These are phyloP conservation scores for Arrhamphus sclerolepis DNA, from an alignment of 2,797 vertebrate species.

Conservation along the genomic window DNA sequence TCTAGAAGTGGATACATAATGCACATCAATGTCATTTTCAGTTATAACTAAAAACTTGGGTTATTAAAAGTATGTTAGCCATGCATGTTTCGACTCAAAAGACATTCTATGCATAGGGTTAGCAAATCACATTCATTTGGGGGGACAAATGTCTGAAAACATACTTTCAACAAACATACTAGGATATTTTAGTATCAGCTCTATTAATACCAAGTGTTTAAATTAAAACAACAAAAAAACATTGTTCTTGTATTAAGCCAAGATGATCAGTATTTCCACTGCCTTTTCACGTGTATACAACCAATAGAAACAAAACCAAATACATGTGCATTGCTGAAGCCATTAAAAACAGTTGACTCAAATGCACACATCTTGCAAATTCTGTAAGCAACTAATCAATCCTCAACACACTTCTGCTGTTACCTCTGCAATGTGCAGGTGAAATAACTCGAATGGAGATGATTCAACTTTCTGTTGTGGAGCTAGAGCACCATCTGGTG, in stretches of 20 bases:
- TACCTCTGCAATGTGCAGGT: neutral
- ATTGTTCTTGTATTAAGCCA: no score
- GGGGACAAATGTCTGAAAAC: no score
- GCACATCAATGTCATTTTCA: constrained; percentile 13
- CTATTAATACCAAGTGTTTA: no score
- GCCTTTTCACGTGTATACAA: no score
- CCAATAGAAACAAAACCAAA: neutral
- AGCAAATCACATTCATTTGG: no score
- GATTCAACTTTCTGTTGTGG: neutral
- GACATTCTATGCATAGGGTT: no score
- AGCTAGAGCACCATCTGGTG: constrained; percentile 60
- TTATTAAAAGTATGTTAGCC: neutral
- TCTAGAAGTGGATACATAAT: constrained; percentile 2
- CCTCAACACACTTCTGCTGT: neutral
- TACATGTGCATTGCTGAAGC: neutral
- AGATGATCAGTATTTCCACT: no score
- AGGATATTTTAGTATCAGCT: no score
- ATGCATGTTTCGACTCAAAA: neutral
- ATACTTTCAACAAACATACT: no score
- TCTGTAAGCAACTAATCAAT: neutral
- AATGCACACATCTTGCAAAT: neutral
- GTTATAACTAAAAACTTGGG: constrained; percentile 7
- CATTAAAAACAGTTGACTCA: neutral
- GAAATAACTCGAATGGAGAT: constrained; percentile 1
- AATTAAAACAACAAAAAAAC: no score